Conservation (phyloP, 2,888 invertebrate species). For the Troides oblongomaculatus region DNA sequence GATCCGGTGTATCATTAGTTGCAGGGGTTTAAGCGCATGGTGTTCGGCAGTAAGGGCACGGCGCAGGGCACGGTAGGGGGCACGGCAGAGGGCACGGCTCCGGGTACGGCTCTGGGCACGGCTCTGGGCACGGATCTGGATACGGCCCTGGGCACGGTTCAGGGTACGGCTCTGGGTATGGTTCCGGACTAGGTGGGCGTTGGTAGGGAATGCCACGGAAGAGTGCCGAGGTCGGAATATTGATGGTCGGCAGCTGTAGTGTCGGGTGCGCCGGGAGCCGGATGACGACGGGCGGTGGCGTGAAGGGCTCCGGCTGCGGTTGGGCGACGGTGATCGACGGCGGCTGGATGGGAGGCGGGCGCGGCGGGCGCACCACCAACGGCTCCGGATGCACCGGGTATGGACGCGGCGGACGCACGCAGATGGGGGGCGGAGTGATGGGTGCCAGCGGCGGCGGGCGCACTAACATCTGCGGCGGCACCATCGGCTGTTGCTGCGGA, state of each 20-base stretch:
- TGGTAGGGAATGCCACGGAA: neutral
- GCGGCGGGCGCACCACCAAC: constrained; percentile 50
- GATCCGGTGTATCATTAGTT: too few relatives aligned
- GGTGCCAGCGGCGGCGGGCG: constrained; percentile 41
- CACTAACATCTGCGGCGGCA: constrained; percentile 48
- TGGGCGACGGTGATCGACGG: constrained; percentile 42
- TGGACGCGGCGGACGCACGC: constrained; percentile 47
- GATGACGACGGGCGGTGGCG: constrained; percentile 47
- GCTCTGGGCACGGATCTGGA: neutral
- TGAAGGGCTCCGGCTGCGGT: constrained; percentile 37
- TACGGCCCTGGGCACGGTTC: neutral
- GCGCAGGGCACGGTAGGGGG: too few relatives aligned
- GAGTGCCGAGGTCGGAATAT: constrained; percentile 35
- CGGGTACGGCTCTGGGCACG: neutral
- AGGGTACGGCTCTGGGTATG: neutral
- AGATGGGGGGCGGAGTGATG: constrained; percentile 41
- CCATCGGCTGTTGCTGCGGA: constrained; percentile 43
- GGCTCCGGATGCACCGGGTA: constrained; percentile 48
- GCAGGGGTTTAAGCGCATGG: too few relatives aligned
- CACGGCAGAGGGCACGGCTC: neutral
- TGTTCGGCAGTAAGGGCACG: too few relatives aligned
- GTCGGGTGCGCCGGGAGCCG: constrained; percentile 45
- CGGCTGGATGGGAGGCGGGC: constrained; percentile 42
- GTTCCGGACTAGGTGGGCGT: neutral
- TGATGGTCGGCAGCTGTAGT: constrained; percentile 50